A percentile compares a stretch with the other conserved stretches of the same genome.
Evolutionary conservation across 1,140 invertebrate species (phyloP).

Genomic region (Cherax quadricarinatus): DNA sequence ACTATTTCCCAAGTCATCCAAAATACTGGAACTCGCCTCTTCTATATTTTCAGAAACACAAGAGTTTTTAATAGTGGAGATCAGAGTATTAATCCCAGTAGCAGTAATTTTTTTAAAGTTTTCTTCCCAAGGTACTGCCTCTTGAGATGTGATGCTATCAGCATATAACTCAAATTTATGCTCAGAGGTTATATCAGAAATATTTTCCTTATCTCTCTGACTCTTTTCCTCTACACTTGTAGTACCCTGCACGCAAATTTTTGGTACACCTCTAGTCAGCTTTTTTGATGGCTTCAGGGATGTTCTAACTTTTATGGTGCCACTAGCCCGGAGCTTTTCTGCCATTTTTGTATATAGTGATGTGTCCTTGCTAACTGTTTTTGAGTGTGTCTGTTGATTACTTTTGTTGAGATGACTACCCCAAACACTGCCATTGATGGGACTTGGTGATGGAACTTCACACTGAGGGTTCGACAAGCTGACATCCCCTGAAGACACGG

Average conservation of each 20-base stretch:
- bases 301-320: constrained; percentile 56
- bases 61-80: background rate
- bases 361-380: background rate
- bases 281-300: constrained; percentile 29
- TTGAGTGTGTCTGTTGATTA: background rate
- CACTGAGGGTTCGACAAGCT: too few species aligned
- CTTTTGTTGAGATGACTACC: constrained; percentile 55
- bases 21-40: constrained; percentile 6
- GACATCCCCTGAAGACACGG: background rate
- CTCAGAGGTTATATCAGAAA: background rate
- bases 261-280: background rate
- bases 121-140: background rate
- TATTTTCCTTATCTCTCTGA: background rate
- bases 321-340: constrained; percentile 47
- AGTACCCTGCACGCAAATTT: background rate
- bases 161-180: background rate
- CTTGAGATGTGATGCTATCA: background rate
- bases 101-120: background rate
- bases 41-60: background rate
- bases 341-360: constrained; percentile 56
- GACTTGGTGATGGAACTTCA: background rate
- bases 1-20: constrained; percentile 9
- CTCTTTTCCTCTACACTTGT: background rate
- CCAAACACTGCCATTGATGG: constrained; percentile 3
- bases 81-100: background rate